Base-by-base conservation (phyloP, 2,113 vertebrate genomes). In the Malurus alboscapulatus region DNA sequence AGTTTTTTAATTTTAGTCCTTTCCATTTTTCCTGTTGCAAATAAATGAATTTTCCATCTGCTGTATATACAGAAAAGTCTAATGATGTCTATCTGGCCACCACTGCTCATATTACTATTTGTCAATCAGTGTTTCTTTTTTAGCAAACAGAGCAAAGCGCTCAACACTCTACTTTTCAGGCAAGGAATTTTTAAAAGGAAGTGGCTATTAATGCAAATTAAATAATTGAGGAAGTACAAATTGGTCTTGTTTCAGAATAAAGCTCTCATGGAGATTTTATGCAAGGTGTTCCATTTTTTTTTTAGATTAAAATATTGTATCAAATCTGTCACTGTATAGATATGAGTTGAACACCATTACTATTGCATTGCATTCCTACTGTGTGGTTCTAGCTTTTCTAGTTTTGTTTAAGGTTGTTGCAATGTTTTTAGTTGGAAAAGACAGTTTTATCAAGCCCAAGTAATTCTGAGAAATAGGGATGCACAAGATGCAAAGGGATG, bases 41-140 rank as follows among this genome's bases (percentile, higher is more conserved):
- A 58, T 4, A 78, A 58, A 63, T 40, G 4, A 67, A 44, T 18
- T 71, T 80, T 72, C 21, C 47, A 14, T 3, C 22, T 32, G 5
- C 34, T 71, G n/a, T 16, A 13, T 32, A 11, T 15, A 54, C 59
- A 7, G 5, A 73, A 73, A 68, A 59, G 47, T 38, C 44, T 50
- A 68, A 45, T 45, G 0, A 25, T 22, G 5, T 22, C 5, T 53
- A 29, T 26, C 24, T 54, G 40, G 38, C 8, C 10, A 54, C 4
- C 9, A 58, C 12, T 29, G 22, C 14, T 67, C 3, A 6, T 54
- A 8, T 47, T 76, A 26, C 2, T 65, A 29, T 65, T 65, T 82
- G 17, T 63, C 20, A 1, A 2, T 54, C 9, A n/a, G 48, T 2
- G 0, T 3, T 26, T 17, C 36, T 16, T 26, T 48, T 77, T 48